Evolutionary conservation across 2,113 vertebrate genomes (phyloP).

Genomic region (Rhinolophus ferrumequinum): DNA sequence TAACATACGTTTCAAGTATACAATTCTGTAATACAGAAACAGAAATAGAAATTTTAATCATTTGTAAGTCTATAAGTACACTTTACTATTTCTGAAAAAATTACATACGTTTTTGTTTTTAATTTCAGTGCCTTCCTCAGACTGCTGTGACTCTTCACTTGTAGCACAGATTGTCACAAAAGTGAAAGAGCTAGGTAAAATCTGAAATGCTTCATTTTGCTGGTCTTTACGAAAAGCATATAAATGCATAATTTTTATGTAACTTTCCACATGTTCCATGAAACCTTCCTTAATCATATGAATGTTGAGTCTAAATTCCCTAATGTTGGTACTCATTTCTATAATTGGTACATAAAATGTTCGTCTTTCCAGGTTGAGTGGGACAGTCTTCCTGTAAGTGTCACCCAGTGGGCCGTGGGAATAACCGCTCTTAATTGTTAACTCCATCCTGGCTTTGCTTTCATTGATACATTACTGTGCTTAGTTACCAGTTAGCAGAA

Average conservation of each 20-base stretch:
- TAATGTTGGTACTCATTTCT: neutral
- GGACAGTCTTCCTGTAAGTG: neutral
- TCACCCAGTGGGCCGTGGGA: neutral
- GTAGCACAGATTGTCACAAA: slow-evolving; percentile 93
- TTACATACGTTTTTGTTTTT: slow-evolving; percentile 52
- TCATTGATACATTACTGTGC: neutral
- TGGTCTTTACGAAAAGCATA: neutral
- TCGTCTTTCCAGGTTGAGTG: neutral
- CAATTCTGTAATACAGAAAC: neutral
- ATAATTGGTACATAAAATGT: neutral
- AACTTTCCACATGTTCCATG: neutral
- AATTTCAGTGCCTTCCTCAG: slow-evolving; percentile 90
- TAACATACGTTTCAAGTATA: too few species aligned
- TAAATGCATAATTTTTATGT: neutral
- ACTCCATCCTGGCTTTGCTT: neutral
- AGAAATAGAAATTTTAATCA: neutral
- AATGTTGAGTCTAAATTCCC: neutral
- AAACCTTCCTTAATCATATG: neutral
- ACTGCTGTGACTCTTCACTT: slow-evolving; percentile 91
- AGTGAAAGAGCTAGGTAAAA: slow-evolving; percentile 95
- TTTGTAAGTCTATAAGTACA: neutral
- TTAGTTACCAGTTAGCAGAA: neutral
- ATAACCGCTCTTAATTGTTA: neutral
- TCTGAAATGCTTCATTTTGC: slow-evolving; percentile 60
- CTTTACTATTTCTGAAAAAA: neutral